These are phyloP conservation scores for Rhabdophis nuchalis DNA, from an alignment of 2,797 vertebrate species.

Conservation along the genomic window DNA sequence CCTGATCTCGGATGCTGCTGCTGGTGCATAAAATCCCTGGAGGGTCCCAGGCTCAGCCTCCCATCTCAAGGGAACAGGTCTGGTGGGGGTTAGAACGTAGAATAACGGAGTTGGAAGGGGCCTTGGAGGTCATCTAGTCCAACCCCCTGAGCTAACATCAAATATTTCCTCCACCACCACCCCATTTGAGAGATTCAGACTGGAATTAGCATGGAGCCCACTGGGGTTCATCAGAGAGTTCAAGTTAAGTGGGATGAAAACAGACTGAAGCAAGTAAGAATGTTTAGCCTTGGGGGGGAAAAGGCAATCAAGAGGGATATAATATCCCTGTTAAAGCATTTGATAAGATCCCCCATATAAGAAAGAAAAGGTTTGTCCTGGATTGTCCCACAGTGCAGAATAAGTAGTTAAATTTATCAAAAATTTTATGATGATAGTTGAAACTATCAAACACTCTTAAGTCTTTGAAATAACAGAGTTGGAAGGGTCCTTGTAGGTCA, in stretches of 20 bases:
- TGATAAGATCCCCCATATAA: not conserved
- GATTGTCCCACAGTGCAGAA: not conserved
- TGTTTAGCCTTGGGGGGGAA: not conserved
- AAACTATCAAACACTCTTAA: not conserved
- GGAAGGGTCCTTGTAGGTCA: not conserved
- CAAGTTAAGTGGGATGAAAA: no score
- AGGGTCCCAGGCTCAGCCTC: not conserved
- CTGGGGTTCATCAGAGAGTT: not conserved
- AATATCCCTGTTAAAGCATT: not conserved
- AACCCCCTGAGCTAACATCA: no score
- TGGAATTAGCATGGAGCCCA: not conserved
- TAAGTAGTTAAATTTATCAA: not conserved
- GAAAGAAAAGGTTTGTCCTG: not conserved
- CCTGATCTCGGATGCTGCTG: no score
- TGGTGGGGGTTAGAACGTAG: not conserved
- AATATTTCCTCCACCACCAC: no score
- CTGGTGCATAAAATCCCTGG: no score
- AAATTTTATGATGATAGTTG: not conserved
- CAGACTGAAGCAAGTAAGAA: no score
- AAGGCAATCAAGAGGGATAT: not conserved
- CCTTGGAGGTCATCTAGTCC: not conserved
- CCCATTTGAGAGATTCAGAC: not conserved
- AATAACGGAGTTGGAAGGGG: not conserved
- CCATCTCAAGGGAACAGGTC: not conserved
- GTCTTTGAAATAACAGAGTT: no score